Percentiles rank a stretch among this genome's conserved stretches.
Evolutionary conservation across 2,888 invertebrate species (phyloP).

Genomic region (Napeogenes inachia): DNA sequence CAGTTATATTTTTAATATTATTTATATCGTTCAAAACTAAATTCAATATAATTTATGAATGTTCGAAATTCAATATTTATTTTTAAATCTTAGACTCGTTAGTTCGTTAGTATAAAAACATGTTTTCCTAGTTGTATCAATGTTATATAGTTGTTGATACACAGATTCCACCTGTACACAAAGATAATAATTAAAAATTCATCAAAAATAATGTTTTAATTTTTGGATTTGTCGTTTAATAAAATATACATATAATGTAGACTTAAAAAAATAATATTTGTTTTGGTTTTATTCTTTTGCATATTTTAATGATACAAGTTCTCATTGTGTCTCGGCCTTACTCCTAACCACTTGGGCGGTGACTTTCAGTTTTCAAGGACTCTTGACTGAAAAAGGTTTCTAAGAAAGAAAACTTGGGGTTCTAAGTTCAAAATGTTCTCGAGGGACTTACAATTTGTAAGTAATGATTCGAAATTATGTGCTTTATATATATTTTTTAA

Average conservation of each 20-base stretch:
- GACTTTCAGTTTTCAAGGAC: slow-evolving; percentile 58
- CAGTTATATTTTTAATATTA: slow-evolving; percentile 30
- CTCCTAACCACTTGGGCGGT: slow-evolving; percentile 54
- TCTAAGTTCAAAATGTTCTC: slow-evolving; percentile 26
- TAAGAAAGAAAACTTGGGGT: slow-evolving; percentile 27
- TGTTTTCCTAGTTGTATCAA: too few relatives aligned
- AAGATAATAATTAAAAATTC: not conserved
- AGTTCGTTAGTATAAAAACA: not conserved
- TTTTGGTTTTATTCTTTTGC: not conserved
- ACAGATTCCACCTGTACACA: too few relatives aligned
- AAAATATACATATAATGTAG: too few relatives aligned
- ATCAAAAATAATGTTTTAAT: too few relatives aligned
- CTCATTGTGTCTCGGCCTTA: slow-evolving; percentile 37
- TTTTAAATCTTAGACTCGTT: not conserved
- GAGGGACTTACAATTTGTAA: slow-evolving; percentile 19
- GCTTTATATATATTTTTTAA: not conserved
- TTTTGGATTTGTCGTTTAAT: too few relatives aligned
- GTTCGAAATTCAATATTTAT: not conserved
- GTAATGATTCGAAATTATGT: slow-evolving; percentile 3
- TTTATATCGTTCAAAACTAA: slow-evolving; percentile 4
- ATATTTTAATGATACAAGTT: not conserved
- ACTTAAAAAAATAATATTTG: too few relatives aligned
- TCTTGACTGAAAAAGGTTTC: slow-evolving; percentile 35
- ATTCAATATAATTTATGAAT: too few relatives aligned
- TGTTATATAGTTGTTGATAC: too few relatives aligned